A percentile compares a stretch with the other conserved stretches of the same genome.
Conservation (phyloP, 2,888 invertebrate genomes). For the Orthosia gothica region DNA sequence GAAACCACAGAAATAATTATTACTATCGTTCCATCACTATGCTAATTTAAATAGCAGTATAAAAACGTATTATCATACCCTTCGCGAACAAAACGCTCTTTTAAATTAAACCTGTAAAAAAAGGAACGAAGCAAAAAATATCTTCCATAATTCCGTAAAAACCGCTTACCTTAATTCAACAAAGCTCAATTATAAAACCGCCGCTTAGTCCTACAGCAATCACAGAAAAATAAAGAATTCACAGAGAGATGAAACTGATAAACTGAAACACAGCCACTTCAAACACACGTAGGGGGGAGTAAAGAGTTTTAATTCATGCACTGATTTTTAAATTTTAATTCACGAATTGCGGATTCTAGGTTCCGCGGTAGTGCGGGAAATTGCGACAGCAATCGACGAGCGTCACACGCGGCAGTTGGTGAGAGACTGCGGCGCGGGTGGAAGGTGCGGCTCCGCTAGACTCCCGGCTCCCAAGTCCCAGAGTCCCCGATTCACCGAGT, state of each 20-base stretch:
- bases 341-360: constrained; percentile 57
- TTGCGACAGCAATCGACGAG: constrained; percentile 52
- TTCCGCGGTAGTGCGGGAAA: constrained; percentile 56
- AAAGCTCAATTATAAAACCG: constrained; percentile 64
- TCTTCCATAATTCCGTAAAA: constrained; percentile 50
- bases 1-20: not conserved
- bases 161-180: constrained; percentile 69
- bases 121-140: constrained; percentile 33
- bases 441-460: constrained; percentile 65
- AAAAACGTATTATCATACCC: constrained; percentile 2
- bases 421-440: constrained; percentile 80
- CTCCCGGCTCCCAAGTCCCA: constrained; percentile 50
- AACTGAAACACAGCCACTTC: constrained; percentile 62
- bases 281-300: constrained; percentile 37
- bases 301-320: constrained; percentile 45
- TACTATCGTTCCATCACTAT: constrained; percentile 5
- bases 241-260: constrained; percentile 47
- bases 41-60: constrained; percentile 23
- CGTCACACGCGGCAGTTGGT: constrained; percentile 59
- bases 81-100: constrained; percentile 24
- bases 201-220: constrained; percentile 51
- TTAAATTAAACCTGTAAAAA: constrained; percentile 46
- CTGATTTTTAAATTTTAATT: constrained; percentile 61
- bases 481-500: constrained; percentile 52
- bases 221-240: constrained; percentile 45